phyloP scores from a whole-genome alignment of 2,797 vertebrate genomes.

The Lateolabrax maculatus region DNA sequence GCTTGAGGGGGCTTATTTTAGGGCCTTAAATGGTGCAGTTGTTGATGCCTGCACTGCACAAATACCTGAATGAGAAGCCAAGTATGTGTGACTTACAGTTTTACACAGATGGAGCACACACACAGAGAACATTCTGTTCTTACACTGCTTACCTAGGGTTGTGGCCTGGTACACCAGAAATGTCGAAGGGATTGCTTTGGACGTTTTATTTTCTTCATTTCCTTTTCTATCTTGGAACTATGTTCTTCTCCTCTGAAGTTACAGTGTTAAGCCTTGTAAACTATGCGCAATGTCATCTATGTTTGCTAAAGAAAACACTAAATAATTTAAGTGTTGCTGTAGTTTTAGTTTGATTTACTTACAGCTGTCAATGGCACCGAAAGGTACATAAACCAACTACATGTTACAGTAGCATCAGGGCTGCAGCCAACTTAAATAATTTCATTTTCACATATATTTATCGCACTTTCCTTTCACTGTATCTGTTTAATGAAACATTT shows the following conservation, averaged over 20 bases:
- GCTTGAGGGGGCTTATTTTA: constrained; percentile 24
- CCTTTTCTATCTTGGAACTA: neutral
- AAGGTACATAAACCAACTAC: constrained; percentile 11
- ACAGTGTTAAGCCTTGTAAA: neutral
- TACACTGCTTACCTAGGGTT: constrained; percentile 15
- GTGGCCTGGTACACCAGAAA: constrained; percentile 31
- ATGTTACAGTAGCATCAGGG: constrained; percentile 42
- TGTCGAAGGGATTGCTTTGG: constrained; percentile 9
- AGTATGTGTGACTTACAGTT: constrained; percentile 51
- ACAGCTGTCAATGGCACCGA: constrained; percentile 5
- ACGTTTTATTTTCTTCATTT: constrained; percentile 30
- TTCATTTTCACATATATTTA: neutral
- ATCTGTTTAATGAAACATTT: constrained; percentile 52
- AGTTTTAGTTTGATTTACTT: too few species aligned
- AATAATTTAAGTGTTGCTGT: too few species aligned
- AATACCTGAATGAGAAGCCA: constrained; percentile 57
- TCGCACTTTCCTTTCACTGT: constrained; percentile 22
- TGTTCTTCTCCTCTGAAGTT: neutral
- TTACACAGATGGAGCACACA: constrained; percentile 36
- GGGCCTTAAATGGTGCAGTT: constrained; percentile 59
- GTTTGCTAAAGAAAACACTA: constrained; percentile 22
- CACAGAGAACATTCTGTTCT: constrained; percentile 60
- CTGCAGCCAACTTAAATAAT: constrained; percentile 23
- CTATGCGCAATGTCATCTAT: neutral
- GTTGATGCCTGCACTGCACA: constrained; percentile 49